Percentiles rank a stretch among this genome's conserved stretches.
phyloP scores from a whole-genome alignment of 2,888 invertebrate genomes.

The Lingula anatina region DNA sequence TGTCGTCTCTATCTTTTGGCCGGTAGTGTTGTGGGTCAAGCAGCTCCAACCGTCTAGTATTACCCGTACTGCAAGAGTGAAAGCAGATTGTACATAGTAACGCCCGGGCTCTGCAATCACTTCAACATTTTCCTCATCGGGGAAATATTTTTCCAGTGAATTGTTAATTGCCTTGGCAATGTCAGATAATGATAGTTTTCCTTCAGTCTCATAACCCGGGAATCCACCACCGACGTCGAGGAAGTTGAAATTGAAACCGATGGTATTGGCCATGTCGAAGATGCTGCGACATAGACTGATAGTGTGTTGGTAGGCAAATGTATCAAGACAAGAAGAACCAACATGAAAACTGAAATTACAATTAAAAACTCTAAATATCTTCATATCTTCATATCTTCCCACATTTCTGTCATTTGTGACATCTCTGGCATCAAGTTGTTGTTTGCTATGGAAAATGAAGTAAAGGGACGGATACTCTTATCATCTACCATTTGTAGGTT shows the following conservation, averaged over 20 bases:
- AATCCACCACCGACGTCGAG: constrained; percentile 81
- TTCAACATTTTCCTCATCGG: constrained; percentile 65
- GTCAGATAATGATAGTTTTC: no score
- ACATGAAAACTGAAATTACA: constrained; percentile 82
- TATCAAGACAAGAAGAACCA: constrained; percentile 79
- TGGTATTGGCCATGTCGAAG: constrained; percentile 64
- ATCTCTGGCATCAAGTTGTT: no score
- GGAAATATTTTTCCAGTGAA: constrained; percentile 77
- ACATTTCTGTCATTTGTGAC: no score
- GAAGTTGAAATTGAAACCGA: constrained; percentile 70
- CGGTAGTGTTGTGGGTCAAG: no score
- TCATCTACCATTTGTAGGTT: no score
- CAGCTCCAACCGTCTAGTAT: constrained; percentile 72
- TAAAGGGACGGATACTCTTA: no score
- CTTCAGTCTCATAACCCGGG: constrained; percentile 67
- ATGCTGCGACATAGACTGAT: constrained; percentile 65
- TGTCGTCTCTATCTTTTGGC: no score
- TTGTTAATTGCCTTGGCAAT: constrained; percentile 74
- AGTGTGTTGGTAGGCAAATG: constrained; percentile 70
- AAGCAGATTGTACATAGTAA: constrained; percentile 92
- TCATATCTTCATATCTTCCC: no score
- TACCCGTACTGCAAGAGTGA: constrained; percentile 81
- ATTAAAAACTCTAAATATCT: no score
- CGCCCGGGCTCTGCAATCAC: constrained; percentile 96
- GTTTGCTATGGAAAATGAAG: no score